A percentile compares a stretch with the other conserved stretches of the same genome.
Conservation (phyloP, 2,113 vertebrate species). For the Scopus umbretta region DNA sequence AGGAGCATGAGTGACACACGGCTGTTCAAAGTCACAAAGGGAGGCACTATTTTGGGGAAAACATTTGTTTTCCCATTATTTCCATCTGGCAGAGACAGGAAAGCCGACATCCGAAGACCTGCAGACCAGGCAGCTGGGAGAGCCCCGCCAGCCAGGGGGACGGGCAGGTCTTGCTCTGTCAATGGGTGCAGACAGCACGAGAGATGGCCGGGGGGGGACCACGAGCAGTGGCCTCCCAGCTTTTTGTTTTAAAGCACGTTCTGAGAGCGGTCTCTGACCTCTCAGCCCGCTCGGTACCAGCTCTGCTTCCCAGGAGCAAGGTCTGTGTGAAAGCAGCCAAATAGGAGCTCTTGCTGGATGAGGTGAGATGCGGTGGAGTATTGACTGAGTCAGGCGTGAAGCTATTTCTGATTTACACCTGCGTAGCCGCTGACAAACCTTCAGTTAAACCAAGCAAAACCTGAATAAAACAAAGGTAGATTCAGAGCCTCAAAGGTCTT, state of each 20-base stretch:
- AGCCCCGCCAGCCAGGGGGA: neutral
- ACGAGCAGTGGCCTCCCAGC: neutral
- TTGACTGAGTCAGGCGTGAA: neutral
- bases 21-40: neutral
- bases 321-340: neutral
- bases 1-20: neutral
- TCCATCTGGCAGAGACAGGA: neutral
- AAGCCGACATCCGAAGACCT: neutral
- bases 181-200: neutral
- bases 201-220: neutral
- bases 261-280: neutral
- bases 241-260: neutral
- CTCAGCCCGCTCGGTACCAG: accelerated
- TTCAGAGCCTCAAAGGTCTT: neutral
- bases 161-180: neutral
- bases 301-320: neutral
- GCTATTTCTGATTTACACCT: neutral
- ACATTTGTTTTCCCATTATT: constrained; percentile 26
- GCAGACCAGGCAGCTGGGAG: neutral
- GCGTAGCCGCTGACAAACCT: neutral
- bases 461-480: neutral
- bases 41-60: neutral
- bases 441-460: neutral
- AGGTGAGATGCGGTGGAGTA: neutral
- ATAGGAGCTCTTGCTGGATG: neutral